phyloP scores from a whole-genome alignment of 2,113 vertebrate species.

The Sitta europaea region DNA sequence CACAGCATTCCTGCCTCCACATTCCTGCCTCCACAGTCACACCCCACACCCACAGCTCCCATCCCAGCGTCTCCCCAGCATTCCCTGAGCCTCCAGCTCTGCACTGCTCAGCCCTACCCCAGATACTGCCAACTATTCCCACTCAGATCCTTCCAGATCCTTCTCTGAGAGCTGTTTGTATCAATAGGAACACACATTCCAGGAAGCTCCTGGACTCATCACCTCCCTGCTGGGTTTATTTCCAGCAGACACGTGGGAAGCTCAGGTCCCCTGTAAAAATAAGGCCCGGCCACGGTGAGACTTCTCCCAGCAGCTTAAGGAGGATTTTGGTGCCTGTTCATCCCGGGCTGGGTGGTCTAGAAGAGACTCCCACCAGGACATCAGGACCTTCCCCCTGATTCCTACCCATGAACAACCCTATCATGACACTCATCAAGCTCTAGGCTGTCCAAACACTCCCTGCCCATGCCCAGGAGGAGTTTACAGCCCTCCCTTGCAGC shows the following conservation, averaged over 20 bases:
- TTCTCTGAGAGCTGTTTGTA: background rate
- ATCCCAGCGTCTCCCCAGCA: background rate
- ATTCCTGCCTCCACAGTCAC: slow-evolving; percentile 27
- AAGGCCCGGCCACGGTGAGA: background rate
- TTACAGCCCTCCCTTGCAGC: background rate
- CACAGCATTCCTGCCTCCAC: slow-evolving; percentile 9
- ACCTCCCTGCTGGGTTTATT: background rate
- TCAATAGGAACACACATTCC: background rate
- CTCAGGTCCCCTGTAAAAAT: background rate
- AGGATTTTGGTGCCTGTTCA: background rate
- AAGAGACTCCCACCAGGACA: background rate
- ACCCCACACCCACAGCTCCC: slow-evolving; percentile 29
- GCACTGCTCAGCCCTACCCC: background rate
- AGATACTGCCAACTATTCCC: background rate
- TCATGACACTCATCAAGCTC: background rate
- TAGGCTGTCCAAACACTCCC: background rate
- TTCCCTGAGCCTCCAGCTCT: background rate
- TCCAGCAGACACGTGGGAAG: background rate
- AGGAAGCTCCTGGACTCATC: background rate
- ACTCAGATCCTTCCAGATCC: background rate
- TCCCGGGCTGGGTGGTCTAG: background rate
- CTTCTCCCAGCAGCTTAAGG: background rate
- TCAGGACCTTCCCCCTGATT: background rate
- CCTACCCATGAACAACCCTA: background rate
- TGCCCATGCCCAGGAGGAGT: background rate